Evolutionary conservation across 2,113 vertebrate genomes (phyloP), one percentile per base, ranked within the genome.

Genomic region (Mellivora capensis): DNA sequence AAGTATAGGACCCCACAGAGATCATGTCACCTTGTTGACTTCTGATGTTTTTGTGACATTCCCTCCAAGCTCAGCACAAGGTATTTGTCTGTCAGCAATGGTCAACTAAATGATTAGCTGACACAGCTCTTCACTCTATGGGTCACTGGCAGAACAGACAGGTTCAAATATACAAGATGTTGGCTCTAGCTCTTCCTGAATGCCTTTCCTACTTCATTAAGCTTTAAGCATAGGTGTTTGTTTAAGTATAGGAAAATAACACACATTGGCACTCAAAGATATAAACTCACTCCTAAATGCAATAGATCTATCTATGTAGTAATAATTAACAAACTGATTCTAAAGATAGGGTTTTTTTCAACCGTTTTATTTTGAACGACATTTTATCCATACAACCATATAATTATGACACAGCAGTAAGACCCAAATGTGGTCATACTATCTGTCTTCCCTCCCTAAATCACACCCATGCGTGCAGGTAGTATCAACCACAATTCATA

Each of bases 111-210:
- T 91, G 97, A 98, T 98, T 97, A 98, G 98, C 98, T 98, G 98
- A 98, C 98, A 97, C 97, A 98, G 98, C 98, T 81, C 49, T 97
- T 97, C 94, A 27, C 90, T 98, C 69, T 42, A 96, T 97, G 99
- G 99, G 98, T 99, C 99, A 98, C 97, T 97, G 98, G 94, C 97
- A 98, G 96, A 99, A 99, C 98, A 98, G 98, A 98, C 97, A 98
- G 98, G 97, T 98, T 98, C 98, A 98, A 98, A 98, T 97, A 98
- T 91, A 97, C 94, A 96, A 98, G 98, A 98, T 97, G 95, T 97
- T 98, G 98, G 96, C 98, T 98, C 91, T 91, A 94, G 14, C 97
- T 97, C 98, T 98, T 98, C 97, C 98, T 87, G 39, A 95, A 95
- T 97, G 96, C 97, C 98, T 98, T 96, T 80, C 94, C 85, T 96